phyloP scores from a whole-genome alignment of 2,888 invertebrate species.

The Minunthozetes semirufus region DNA sequence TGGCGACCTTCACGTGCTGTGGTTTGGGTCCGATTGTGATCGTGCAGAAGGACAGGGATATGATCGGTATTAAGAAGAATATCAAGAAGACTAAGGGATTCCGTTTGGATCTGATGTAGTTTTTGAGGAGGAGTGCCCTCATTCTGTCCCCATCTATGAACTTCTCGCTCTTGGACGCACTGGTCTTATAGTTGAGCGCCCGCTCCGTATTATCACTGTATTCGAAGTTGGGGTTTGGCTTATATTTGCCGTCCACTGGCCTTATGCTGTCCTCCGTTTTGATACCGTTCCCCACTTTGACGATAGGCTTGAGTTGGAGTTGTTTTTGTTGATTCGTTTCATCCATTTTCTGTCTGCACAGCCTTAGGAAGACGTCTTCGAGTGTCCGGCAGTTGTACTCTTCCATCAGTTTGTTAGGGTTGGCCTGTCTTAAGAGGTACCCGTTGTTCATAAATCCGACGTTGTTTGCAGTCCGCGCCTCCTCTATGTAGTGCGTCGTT shows the following conservation, averaged over 20 bases:
- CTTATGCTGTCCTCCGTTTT: background rate
- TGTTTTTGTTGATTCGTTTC: slow-evolving; percentile 35
- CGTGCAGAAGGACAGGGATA: slow-evolving; percentile 22
- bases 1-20: slow-evolving; percentile 28
- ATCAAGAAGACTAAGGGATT: slow-evolving; percentile 44
- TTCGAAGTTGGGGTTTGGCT: background rate
- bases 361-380: slow-evolving; percentile 84
- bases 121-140: slow-evolving; percentile 46
- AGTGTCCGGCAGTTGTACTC: slow-evolving; percentile 49
- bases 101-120: slow-evolving; percentile 45
- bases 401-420: slow-evolving; percentile 45
- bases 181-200: background rate
- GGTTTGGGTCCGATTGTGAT: slow-evolving; percentile 32
- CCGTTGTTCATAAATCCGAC: slow-evolving; percentile 49
- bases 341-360: slow-evolving; percentile 49
- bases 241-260: background rate
- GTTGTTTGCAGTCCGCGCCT: slow-evolving; percentile 56
- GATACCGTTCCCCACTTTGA: no score
- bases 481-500: slow-evolving; percentile 91
- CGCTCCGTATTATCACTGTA: background rate
- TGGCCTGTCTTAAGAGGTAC: slow-evolving; percentile 46
- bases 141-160: slow-evolving; percentile 2
- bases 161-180: background rate
- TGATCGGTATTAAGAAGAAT: slow-evolving; percentile 28
- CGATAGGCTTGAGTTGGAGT: background rate